Base-by-base conservation (phyloP, 2,888 invertebrate species). In the Synanthedon myopaeformis region DNA sequence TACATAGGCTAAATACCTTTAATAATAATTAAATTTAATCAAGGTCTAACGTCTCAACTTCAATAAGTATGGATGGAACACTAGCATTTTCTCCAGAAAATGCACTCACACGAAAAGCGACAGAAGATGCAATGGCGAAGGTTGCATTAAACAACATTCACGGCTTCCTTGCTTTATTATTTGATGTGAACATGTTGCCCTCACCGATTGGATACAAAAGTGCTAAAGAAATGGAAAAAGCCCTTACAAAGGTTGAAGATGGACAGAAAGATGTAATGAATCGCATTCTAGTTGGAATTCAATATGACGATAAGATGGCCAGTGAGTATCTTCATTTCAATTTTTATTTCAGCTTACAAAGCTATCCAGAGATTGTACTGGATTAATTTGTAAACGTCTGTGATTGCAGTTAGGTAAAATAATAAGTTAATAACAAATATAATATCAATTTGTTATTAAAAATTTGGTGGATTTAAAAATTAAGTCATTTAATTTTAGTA, bases 11-110 rank as follows among this genome's bases (percentile, higher is more conserved):
- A 35, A 35, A 35, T 35, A 35, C 10, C 35, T 35, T 35, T 8
- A 2, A 35, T 35, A 35, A 14, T 23, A 51, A 35, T 35, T 51
- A 41, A 35, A 51, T 51, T 17, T 14, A 19, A 64, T 61, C 61
- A 57, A 86, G 86, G 56, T 81, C 78, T 19, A 85, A 87, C 65
- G 58, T 85, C 4, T 79, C 84, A 55, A 67, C 75, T 61, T 69
- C 72, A 53, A 14, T 45, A 1, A 79, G 69, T 64, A 68, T 76
- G 54, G 65, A 74, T 60, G 85, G 84, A 12, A 83, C 84, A 28
- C 57, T 87, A 54, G 87, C 87, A 61, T 86, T 85, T 62, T 86
- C 86, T 48, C 87, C 87, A 52, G 85, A 86, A 58, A 83, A 75
- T 57, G 67, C 75, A 10, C 70, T 86, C 4, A 82, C 84, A 52